Base-by-base conservation (phyloP, 2,797 vertebrate species). In the Pantherophis vulpinus region DNA sequence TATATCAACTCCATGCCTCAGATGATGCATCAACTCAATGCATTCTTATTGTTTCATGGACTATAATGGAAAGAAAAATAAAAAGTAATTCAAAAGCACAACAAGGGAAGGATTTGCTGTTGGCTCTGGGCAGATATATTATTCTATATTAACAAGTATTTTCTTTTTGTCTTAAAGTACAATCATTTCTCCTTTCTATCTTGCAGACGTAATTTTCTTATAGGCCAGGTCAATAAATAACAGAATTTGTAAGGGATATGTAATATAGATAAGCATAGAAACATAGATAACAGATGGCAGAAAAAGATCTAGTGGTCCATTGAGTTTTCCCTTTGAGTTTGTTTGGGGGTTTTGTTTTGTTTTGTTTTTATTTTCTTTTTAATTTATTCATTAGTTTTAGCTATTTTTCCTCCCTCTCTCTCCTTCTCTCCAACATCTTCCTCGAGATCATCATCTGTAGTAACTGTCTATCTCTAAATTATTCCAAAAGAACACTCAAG, bases 401-500 rank as follows among this genome's bases (percentile, higher is more conserved):
- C 18, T 37, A 74, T 37, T 74, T 74, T 74, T 83, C 37, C 11
- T 66, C 55, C 14, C 3, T 14, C 54, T 12, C 8, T 5, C 6
- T 9, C 16, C 2, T 6, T 37, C 32, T 32, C n/a, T 42, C 32
- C 74, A 20, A 42, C 37, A 47, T 47, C 37, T 83, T 74, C 32
- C 32, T 74, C 61, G 1, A 29, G 27, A 0, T 74, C n/a, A 20
- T 23, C 9, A 20, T 83, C 20, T 2, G 9, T 25, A 47, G 47
- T 47, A 83, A 25, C 20, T 83, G 10, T 83, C 74, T 42, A 83
- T 83, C 37, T 83, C 37, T 83, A 25, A 47, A 47, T 4, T 83
- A 83, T 42, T 83, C 4, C 20, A 83, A 47, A 83, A 92, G 91
- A 95, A 83, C 93, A 87, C 86, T 23, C 16, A 25, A 27, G 92